Evolutionary conservation across 2,113 vertebrate genomes (phyloP), one percentile per base, ranked within the genome.

Genomic region (Silurus asotus): DNA sequence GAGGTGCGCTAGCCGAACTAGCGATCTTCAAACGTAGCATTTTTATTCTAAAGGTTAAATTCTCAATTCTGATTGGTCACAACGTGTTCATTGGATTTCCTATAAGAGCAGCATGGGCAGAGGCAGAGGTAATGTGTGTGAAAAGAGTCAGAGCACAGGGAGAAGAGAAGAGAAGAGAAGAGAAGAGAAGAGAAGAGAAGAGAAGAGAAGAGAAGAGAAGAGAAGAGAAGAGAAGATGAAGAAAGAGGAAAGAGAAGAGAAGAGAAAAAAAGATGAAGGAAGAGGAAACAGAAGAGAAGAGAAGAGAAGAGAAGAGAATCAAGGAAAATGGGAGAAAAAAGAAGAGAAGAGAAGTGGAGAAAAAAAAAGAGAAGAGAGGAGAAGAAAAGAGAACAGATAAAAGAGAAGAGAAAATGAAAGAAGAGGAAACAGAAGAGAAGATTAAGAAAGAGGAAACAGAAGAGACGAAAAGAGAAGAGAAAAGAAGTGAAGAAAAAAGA

Each of bases 251-350:
- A 37, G 2, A 37, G 37, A 37, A 7, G 19, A 23, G 4, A 25
- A 70, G 25, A 28, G 28, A 37, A 70, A 28, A 45, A 3, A 17
- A 2, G 37, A 1, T 1, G 3, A 37, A 37, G 37, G 2, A 2
- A 37, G 37, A 37, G 2, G 2, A 37, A 45, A 45, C 37, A 48
- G 67, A 45, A 45, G 37, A 7, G 8, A 45, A 15, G 15, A 45
- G 67, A 48, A 70, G 37, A 70, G 67, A 28, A 3, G 13, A 8
- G 37, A 19, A 28, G 25, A n/a, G 8, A 19, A 28, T 4, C 28
- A 0, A 0, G 2, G 4, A 69, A 14, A 14, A 28, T 13, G 0
- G 0, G 6, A 28, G 10, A 28, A 0, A 70, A 45, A 15, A 45
- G 2, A 17, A 23, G 14, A 62, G 10, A 48, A 56, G 3, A 25